These are phyloP conservation scores for Pocillopora grandis DNA, from an alignment of 92 coral and sea anemone genomes.

Conservation along the genomic window DNA sequence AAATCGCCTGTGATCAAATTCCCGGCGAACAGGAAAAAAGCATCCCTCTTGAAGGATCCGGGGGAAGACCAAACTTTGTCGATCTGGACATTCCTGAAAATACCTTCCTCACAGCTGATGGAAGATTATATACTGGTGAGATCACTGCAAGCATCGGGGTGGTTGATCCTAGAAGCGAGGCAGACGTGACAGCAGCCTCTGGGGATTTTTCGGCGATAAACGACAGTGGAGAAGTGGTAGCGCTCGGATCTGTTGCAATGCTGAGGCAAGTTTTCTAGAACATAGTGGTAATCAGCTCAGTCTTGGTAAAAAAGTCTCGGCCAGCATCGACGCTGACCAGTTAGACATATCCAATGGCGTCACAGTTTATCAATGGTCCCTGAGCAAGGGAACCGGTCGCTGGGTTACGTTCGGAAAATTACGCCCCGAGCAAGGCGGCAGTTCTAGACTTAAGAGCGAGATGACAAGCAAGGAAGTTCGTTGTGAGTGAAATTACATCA, in stretches of 20 bases:
- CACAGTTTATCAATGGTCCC: background rate
- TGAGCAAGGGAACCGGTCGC: constrained; percentile 20
- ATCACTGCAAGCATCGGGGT: constrained; percentile 14
- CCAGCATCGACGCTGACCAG: background rate
- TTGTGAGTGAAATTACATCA: constrained; percentile 15
- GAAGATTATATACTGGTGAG: background rate
- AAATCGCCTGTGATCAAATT: constrained; percentile 29
- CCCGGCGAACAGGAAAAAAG: constrained; percentile 16
- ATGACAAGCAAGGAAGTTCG: constrained; percentile 11
- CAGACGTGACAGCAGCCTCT: constrained; percentile 15
- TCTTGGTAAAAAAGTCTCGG: background rate
- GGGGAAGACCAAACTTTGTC: background rate
- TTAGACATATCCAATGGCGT: background rate
- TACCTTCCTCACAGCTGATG: constrained; percentile 1
- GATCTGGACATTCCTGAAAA: constrained; percentile 15
- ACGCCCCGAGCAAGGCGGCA: background rate
- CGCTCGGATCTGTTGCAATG: constrained; percentile 4
- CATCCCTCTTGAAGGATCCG: background rate
- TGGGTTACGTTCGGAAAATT: constrained; percentile 12
- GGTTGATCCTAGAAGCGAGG: constrained; percentile 23
- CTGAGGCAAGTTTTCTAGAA: constrained; percentile 14
- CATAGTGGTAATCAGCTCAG: background rate
- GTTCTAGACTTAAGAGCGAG: background rate
- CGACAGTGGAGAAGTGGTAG: constrained; percentile 11
- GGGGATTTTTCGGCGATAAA: constrained; percentile 21